Conservation (phyloP, 2,888 invertebrate genomes). For the Tetragnatha montana region DNA sequence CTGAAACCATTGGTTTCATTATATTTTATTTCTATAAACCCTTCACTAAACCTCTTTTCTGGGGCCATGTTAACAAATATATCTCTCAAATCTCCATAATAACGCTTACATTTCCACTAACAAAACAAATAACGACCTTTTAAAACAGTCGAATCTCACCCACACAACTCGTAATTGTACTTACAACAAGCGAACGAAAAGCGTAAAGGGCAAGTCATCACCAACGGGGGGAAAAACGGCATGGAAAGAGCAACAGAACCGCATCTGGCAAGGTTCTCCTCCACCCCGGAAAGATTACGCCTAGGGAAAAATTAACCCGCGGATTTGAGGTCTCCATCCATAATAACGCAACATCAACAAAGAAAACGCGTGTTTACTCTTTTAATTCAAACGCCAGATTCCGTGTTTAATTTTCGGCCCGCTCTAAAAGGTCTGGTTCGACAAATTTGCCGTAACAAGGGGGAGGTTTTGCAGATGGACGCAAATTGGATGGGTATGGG, state of each 20-base stretch:
- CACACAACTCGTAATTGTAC: too few species aligned
- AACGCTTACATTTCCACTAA: too few species aligned
- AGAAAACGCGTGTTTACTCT: slow-evolving; percentile 16
- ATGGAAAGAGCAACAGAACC: background rate
- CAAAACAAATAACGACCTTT: too few species aligned
- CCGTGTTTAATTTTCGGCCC: slow-evolving; percentile 50
- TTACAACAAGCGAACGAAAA: too few species aligned
- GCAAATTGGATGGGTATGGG: slow-evolving; percentile 29
- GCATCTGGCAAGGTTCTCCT: background rate
- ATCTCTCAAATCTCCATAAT: too few species aligned
- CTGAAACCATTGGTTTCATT: too few species aligned
- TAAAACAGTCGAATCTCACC: too few species aligned
- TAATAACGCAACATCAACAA: slow-evolving; percentile 22
- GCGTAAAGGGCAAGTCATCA: too few species aligned
- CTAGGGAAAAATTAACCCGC: slow-evolving; percentile 20
- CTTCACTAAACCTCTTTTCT: too few species aligned
- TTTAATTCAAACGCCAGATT: slow-evolving; percentile 51
- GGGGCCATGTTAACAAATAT: too few species aligned
- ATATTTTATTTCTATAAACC: too few species aligned
- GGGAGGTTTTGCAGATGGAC: background rate
- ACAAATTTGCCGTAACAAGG: slow-evolving; percentile 6
- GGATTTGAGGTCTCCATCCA: slow-evolving; percentile 46
- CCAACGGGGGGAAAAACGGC: too few species aligned
- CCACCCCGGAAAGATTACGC: background rate
- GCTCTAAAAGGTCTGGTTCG: slow-evolving; percentile 38